Conservation (phyloP, 2,113 vertebrate genomes). For the Ia io region DNA sequence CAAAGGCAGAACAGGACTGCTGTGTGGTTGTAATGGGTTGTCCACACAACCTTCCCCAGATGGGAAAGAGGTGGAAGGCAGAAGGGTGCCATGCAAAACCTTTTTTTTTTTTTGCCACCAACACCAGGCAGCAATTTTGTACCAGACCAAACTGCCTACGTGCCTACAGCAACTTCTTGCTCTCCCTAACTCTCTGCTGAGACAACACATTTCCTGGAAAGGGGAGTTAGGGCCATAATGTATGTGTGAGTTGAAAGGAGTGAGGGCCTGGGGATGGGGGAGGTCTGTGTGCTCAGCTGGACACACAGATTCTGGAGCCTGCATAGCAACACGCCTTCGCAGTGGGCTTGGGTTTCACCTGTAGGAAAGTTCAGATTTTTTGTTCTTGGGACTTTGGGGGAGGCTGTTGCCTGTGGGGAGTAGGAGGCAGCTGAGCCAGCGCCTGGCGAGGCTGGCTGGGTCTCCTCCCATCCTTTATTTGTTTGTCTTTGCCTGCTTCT, state of each 20-base stretch:
- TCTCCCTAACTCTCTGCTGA: background rate
- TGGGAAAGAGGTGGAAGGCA: background rate
- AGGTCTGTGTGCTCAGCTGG: constrained; percentile 30
- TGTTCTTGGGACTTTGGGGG: background rate
- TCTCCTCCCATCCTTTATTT: constrained; percentile 52
- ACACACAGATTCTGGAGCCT: background rate
- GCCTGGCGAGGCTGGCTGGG: constrained; percentile 14
- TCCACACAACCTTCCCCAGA: background rate
- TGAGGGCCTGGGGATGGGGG: background rate
- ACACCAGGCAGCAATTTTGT: background rate
- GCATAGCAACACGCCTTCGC: background rate
- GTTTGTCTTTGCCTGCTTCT: constrained; percentile 62
- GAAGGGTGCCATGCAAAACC: background rate
- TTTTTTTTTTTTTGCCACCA: background rate
- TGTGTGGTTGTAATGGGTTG: background rate
- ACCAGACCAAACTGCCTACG: background rate
- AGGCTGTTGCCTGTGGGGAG: background rate
- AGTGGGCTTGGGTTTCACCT: constrained; percentile 30
- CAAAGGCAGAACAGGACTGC: background rate
- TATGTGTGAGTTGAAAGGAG: background rate
- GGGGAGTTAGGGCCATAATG: background rate
- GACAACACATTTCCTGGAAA: constrained; percentile 25
- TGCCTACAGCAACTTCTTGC: background rate
- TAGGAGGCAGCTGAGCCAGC: background rate
- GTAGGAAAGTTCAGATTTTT: background rate